A percentile compares a stretch with the other conserved stretches of the same genome.
These are phyloP conservation scores for Atethmia centrago DNA, from an alignment of 2,888 invertebrate species.

Conservation along the genomic window DNA sequence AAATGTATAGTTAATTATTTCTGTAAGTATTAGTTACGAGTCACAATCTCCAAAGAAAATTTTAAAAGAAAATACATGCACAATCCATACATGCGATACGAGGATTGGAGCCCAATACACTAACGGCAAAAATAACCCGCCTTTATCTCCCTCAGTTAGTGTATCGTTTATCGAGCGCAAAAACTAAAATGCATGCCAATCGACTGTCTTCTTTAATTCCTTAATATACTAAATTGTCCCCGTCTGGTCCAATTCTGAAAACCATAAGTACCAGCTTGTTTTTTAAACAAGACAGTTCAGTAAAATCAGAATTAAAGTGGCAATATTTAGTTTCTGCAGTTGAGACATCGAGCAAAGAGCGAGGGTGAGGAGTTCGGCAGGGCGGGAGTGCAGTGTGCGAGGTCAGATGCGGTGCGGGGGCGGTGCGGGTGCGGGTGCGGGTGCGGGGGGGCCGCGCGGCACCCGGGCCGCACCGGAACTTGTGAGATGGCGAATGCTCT, in stretches of 20 bases:
- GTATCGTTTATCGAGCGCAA: conserved; percentile 48
- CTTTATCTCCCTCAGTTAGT: conserved; percentile 35
- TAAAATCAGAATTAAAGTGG: conserved; percentile 55
- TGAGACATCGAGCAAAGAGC: conserved; percentile 68
- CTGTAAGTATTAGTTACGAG: neutral
- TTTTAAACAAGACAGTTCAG: conserved; percentile 37
- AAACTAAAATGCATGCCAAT: conserved; percentile 50
- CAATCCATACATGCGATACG: conserved; percentile 68
- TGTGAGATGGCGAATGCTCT: conserved; percentile 91
- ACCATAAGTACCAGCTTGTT: conserved; percentile 8
- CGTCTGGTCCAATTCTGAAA: neutral
- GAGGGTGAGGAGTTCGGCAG: conserved; percentile 65
- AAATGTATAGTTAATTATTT: neutral
- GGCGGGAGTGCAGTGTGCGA: conserved; percentile 70
- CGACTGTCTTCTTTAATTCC: conserved; percentile 44
- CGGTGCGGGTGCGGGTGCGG: conserved; percentile 35
- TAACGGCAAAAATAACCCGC: conserved; percentile 61
- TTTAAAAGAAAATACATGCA: conserved; percentile 38
- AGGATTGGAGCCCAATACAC: conserved; percentile 67
- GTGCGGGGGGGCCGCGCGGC: conserved; percentile 61
- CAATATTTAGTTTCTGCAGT: conserved; percentile 57
- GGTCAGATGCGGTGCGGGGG: conserved; percentile 71
- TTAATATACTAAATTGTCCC: conserved; percentile 53
- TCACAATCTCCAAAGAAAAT: conserved; percentile 46
- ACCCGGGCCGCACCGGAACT: conserved; percentile 87